phyloP scores from a whole-genome alignment of 1,140 invertebrate genomes.

The Acyrthosiphon pisum region DNA sequence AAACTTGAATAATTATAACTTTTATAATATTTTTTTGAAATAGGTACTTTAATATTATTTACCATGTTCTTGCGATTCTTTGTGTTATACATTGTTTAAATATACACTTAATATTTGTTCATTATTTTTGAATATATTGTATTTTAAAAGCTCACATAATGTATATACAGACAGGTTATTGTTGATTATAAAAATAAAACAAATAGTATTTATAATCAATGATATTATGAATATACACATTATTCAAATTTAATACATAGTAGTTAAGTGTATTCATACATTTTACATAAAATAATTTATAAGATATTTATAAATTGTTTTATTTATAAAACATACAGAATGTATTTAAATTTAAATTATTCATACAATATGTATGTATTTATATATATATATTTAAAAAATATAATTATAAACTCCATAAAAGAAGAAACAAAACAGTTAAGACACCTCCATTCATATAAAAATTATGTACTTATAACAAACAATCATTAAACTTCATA shows the following conservation, averaged over 20 bases:
- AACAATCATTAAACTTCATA: neutral
- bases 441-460: neutral
- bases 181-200: neutral
- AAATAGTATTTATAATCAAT: neutral
- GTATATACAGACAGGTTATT: neutral
- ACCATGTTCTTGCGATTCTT: neutral
- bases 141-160: neutral
- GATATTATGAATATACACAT: neutral
- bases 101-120: neutral
- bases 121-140: neutral
- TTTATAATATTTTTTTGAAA: neutral
- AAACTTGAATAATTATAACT: neutral
- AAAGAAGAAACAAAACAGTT: neutral
- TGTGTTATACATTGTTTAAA: neutral
- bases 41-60: neutral
- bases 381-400: neutral
- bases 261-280: neutral
- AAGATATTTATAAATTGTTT: neutral
- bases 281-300: neutral
- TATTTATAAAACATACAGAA: neutral
- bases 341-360: neutral
- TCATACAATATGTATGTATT: too few species aligned
- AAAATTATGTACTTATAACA: neutral
- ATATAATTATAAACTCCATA: neutral
- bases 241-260: neutral